Conservation (phyloP, 2,113 vertebrate species). For the Sinocyclocheilus maitianheensis region DNA sequence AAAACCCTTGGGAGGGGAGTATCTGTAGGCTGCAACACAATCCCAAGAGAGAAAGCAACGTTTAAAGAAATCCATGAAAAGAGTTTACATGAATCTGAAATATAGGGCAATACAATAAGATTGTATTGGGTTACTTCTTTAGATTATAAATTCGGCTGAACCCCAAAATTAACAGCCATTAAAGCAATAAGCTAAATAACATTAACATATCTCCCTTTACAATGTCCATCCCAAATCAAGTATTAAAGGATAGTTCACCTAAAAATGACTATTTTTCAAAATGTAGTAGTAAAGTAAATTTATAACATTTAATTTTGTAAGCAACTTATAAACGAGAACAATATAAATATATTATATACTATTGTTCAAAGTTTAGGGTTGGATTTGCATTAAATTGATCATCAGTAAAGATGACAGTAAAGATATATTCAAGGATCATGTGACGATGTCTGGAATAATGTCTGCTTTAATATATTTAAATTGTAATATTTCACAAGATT, state of each 20-base stretch:
- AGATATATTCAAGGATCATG: neutral
- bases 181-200: neutral
- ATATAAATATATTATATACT: neutral
- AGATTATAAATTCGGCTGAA: neutral
- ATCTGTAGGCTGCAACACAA: conserved; percentile 63
- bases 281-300: too few relatives aligned
- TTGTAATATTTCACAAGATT: neutral
- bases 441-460: neutral
- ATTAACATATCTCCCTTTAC: neutral
- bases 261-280: neutral
- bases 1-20: conserved; percentile 58
- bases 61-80: conserved; percentile 61
- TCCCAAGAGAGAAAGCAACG: conserved; percentile 61
- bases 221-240: neutral
- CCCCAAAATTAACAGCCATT: neutral
- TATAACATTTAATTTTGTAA: neutral
- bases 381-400: neutral
- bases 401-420: neutral
- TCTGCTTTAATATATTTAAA: neutral
- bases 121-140: neutral
- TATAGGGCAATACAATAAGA: conserved; percentile 57
- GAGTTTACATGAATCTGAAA: conserved; percentile 72
- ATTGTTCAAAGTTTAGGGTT: neutral
- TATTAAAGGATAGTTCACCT: neutral
- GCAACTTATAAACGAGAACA: neutral